These are phyloP conservation scores for Dendrocopos noguchii DNA, from an alignment of 2,113 vertebrate genomes.

Conservation along the genomic window DNA sequence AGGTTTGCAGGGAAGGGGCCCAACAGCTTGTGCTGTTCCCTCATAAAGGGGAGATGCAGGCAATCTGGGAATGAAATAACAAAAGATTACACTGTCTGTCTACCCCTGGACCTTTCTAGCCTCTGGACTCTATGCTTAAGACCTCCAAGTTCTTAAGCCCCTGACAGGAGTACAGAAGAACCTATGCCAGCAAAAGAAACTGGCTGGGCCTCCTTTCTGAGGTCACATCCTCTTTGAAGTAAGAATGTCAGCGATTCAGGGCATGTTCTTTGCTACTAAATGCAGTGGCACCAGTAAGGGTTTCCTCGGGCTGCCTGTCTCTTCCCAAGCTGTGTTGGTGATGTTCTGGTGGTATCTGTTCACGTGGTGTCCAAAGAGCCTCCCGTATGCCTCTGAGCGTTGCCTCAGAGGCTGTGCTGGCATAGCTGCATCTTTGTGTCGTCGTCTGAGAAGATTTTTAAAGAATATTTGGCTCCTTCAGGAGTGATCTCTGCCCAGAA, in stretches of 20 bases:
- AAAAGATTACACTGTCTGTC: too few species aligned
- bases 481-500: neutral
- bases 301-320: neutral
- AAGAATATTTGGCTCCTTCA: neutral
- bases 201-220: constrained; percentile 94
- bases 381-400: fast-evolving
- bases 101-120: too few species aligned
- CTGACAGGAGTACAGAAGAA: constrained; percentile 81
- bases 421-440: neutral
- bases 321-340: neutral
- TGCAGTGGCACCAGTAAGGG: neutral
- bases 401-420: neutral
- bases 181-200: constrained; percentile 81
- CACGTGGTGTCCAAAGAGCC: neutral
- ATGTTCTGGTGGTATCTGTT: neutral
- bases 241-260: neutral
- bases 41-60: too few species aligned
- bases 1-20: too few species aligned
- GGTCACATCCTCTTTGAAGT: constrained; percentile 88
- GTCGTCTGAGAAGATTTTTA: neutral
- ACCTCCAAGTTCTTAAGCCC: too few species aligned
- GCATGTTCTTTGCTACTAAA: neutral
- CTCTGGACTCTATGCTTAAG: too few species aligned
- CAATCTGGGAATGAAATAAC: too few species aligned
- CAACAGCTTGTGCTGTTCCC: too few species aligned